Conservation (phyloP, 37 sponge, comb jelly and placozoan species). For the Agelas oroides region DNA sequence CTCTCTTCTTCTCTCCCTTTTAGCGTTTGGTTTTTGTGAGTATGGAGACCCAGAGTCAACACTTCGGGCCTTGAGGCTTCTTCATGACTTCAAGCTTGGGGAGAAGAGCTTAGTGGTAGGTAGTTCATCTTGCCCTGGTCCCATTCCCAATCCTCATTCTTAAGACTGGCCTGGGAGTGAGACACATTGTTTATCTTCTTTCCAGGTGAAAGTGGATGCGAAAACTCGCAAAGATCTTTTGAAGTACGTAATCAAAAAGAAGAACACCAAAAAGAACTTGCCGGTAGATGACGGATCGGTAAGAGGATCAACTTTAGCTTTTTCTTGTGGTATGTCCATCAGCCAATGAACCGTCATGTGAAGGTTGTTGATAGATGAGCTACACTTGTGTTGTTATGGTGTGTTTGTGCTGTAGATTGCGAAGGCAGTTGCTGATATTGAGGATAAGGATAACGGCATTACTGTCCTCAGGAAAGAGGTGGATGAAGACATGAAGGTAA, state of each 20-base stretch:
- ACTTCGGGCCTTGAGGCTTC: slow-evolving; percentile 86
- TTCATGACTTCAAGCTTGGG: slow-evolving; percentile 82
- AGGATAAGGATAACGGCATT: slow-evolving; percentile 20
- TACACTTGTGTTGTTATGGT: not conserved
- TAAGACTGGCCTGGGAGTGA: no score
- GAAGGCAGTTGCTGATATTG: slow-evolving; percentile 49
- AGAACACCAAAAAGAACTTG: slow-evolving; percentile 33
- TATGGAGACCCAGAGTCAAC: slow-evolving; percentile 94
- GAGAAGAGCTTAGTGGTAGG: slow-evolving; percentile 87
- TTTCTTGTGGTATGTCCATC: no score
- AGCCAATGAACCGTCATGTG: no score
- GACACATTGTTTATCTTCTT: not conserved
- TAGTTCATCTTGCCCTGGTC: not conserved
- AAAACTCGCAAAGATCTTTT: slow-evolving; percentile 83
- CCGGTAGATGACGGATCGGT: slow-evolving; percentile 52
- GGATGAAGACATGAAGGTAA: slow-evolving; percentile 63
- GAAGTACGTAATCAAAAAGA: slow-evolving; percentile 77
- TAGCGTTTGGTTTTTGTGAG: slow-evolving; percentile 96
- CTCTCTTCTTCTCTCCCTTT: no score
- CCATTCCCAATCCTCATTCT: not conserved
- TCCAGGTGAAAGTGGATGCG: slow-evolving; percentile 89
- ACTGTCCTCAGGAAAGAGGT: slow-evolving; percentile 59
- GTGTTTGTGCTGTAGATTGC: slow-evolving; percentile 19
- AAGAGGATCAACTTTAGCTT: not conserved
- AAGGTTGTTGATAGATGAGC: no score